A percentile compares a stretch with the other conserved stretches of the same genome.
Evolutionary conservation across 2,888 invertebrate species (phyloP).

Genomic region (Prenolepis imparis): DNA sequence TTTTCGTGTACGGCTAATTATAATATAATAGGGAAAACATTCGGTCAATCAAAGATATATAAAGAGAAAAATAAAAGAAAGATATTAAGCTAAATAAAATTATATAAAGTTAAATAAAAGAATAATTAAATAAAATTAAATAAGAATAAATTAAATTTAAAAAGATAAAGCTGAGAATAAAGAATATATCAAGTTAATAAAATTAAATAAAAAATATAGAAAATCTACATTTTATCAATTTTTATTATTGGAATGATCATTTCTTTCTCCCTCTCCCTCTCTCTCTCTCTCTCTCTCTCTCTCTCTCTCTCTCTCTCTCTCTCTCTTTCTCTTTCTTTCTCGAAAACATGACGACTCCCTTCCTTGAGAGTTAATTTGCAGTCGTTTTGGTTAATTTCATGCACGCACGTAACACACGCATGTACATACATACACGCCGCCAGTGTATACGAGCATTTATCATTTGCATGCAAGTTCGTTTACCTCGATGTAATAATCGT

Average conservation of each 20-base stretch:
- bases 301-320: neutral
- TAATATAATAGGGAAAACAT: neutral
- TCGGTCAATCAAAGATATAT: neutral
- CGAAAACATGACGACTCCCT: neutral
- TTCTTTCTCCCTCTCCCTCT: neutral
- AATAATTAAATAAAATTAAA: no score
- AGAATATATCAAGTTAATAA: neutral
- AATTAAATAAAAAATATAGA: neutral
- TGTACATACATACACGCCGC: neutral
- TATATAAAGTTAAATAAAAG: neutral
- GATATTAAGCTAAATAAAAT: no score
- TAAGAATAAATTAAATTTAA: neutral
- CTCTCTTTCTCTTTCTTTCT: no score
- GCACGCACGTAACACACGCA: slow-evolving; percentile 6
- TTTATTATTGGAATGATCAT: neutral
- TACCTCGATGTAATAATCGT: slow-evolving; percentile 48
- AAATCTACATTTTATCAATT: neutral
- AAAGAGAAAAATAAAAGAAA: neutral
- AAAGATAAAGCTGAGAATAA: neutral
- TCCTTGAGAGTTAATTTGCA: neutral
- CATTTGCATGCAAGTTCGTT: slow-evolving; percentile 46
- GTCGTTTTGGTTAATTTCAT: slow-evolving; percentile 8
- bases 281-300: slow-evolving; percentile 1
- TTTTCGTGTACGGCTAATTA: neutral
- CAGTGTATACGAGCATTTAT: slow-evolving; percentile 30